Evolutionary conservation across 1,140 invertebrate species (phyloP), one percentile per base, ranked within the genome.

Genomic region (Caenorhabditis brenneri): DNA sequence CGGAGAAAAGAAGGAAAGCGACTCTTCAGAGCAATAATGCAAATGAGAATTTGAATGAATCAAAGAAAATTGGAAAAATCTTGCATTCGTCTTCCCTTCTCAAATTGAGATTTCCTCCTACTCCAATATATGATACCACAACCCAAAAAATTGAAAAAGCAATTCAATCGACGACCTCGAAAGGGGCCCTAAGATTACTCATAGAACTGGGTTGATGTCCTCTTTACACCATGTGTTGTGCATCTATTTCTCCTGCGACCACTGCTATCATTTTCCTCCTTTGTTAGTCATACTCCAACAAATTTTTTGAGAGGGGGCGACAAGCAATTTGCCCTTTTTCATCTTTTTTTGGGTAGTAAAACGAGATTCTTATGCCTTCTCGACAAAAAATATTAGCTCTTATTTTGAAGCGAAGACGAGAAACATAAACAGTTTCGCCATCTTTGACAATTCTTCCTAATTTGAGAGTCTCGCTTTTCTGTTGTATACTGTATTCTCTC

Each of bases 191-290:
- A 74, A 74, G 65, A 42, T 74, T 74, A 74, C 65, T 74, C 65
- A 74, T 65, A 65, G 58, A 7, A 36, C 58, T 65, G 58, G 58
- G 58, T 36, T 27, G 24, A 65, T 74, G 65, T 74, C 65, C 36
- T 46, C 36, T 74, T 42, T 74, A 74, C 65, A 74, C 36, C 36
- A 74, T 42, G n/a, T 74, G 58, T 65, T 33, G 58, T 33, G 58
- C 29, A 65, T 19, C 53, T 24, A 51, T 51, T 51, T 51, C 48
- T n/a, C 48, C n/a, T 51, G 4, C 53, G 48, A 51, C 58, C 58
- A 16, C 65, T 46, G 36, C 65, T 74, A 74, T 74, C 65, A 74
- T 42, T 74, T 74, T 74, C 65, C 65, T 74, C 65, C 24, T 74
- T 42, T 74, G 65, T 74, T 74, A 74, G 65, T 74, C 65, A 74